Base-by-base conservation (phyloP, 2,113 vertebrate species). In the Malaclemys terrapin region DNA sequence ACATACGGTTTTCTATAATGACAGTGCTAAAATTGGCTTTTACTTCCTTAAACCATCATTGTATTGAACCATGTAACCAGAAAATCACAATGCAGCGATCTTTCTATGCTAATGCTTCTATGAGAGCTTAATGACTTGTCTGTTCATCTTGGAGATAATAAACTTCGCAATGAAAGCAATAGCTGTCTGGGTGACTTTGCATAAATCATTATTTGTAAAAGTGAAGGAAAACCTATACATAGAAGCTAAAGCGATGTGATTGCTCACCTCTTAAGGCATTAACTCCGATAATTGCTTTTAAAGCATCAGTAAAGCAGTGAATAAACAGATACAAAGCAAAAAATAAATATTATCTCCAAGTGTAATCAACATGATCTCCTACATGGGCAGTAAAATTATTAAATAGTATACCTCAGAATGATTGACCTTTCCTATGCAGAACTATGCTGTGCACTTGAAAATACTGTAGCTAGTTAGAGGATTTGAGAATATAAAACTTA, bases 141-240 rank as follows among this genome's bases (percentile, higher is more conserved):
- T 98, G 96, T 97, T 97, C 97, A 96, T 98, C 95, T 95, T 98
- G 94, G 93, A 98, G 97, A 98, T 98, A 98, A 98, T 98, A 98
- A 98, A 98, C 97, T 95, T 94, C 93, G 93, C 97, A 97, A 95
- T 84, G 94, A 96, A 98, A 98, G 94, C 96, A 97, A 97, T 91
- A 97, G 94, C 91, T 97, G 94, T 97, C 96, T 96, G 95, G 97
- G 97, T 88, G 95, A 98, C 95, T 98, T 98, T 98, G 95, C 97
- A 98, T 98, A 98, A 98, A 98, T 98, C 98, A 98, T 95, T 97
- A 97, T 98, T 98, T 97, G 91, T 97, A 97, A 95, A 98, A 97
- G 91, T 97, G 96, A 98, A 97, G 94, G 94, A 97, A 98, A 98
- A 95, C 95, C 97, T 97, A 97, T 98, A 97, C 78, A 83, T 22